phyloP scores from a whole-genome alignment of 2,797 vertebrate genomes.

The Amniataba percoides region DNA sequence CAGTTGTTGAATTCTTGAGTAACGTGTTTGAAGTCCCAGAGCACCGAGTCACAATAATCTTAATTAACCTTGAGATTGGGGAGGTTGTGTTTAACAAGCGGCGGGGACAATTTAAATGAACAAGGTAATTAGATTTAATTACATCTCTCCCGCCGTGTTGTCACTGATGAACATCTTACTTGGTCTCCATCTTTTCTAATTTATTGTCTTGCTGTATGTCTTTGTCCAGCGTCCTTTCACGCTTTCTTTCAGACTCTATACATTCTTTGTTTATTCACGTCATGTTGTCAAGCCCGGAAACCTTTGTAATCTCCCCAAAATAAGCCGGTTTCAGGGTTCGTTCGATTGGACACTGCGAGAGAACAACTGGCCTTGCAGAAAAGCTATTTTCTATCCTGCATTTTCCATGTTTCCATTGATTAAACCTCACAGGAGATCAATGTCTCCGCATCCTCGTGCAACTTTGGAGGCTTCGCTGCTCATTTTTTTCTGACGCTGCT shows the following conservation, averaged over 20 bases:
- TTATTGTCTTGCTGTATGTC: not conserved
- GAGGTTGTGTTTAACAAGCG: constrained; percentile 27
- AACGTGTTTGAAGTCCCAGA: constrained; percentile 17
- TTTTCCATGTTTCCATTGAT: not conserved
- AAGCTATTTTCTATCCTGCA: too few relatives aligned
- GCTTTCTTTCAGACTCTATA: not conserved
- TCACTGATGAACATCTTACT: not conserved
- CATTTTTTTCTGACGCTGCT: not conserved
- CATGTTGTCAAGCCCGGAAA: not conserved
- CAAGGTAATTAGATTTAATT: constrained; percentile 34
- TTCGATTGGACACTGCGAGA: constrained; percentile 1
- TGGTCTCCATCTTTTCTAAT: not conserved
- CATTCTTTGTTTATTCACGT: not conserved
- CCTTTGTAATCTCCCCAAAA: not conserved
- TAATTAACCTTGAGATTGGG: constrained; percentile 45
- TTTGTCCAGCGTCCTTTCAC: not conserved
- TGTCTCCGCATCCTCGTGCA: not conserved
- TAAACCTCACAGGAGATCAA: not conserved
- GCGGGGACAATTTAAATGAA: constrained; percentile 20
- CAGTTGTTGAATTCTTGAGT: constrained; percentile 11
- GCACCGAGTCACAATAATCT: constrained; percentile 9
- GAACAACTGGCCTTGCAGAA: not conserved
- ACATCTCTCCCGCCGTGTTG: constrained; percentile 9
- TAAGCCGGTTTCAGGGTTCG: not conserved
- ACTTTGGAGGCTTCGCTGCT: not conserved